Evolutionary conservation across 2,888 invertebrate genomes (phyloP), one percentile per base, ranked within the genome.

Genomic region (Ophion obscuratus): DNA sequence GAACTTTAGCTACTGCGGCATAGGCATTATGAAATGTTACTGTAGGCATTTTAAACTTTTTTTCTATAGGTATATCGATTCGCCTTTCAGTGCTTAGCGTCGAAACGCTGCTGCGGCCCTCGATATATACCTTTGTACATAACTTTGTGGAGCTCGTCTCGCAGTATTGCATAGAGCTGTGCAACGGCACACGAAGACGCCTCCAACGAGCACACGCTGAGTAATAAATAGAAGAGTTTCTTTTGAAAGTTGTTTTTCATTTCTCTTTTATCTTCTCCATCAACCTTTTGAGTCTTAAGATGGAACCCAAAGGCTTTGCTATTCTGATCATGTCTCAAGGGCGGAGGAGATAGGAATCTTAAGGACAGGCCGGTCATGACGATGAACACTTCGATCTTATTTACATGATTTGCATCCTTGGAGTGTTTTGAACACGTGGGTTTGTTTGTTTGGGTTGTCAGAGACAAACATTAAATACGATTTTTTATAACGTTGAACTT

Each of bases 221-320:
- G 83, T 85, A 83, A 85, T 85, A 83, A 85, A 85, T 83, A 85
- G 70, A 82, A 79, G 77, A 79, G 64, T 83, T 36, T 7, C 36
- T 83, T 78, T 73, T 64, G 62, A 64, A 66, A 20, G 57, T 66
- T 31, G 24, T 76, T 64, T 64, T 76, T 47, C 59, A 31, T 53
- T 64, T 36, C 53, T 47, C 36, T 62, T 7, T 31, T 71, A 36
- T 36, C 36, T 36, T 36, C 62, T 14, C 53, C 71, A 76, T 76
- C 82, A 83, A 79, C 83, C 85, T 83, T 83, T 82, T 76, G 66
- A 82, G 76, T 83, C 81, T 83, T 71, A 79, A 82, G 67, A 76
- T 79, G 70, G 82, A 57, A 83, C 78, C 57, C 78, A 36, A 59
- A 79, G 85, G 76, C 66, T 85, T 36, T 67, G 76, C 79, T 62